Evolutionary conservation across 2,113 vertebrate species (phyloP), one percentile per base, ranked within the genome.

Genomic region (Antechinus flavipes): DNA sequence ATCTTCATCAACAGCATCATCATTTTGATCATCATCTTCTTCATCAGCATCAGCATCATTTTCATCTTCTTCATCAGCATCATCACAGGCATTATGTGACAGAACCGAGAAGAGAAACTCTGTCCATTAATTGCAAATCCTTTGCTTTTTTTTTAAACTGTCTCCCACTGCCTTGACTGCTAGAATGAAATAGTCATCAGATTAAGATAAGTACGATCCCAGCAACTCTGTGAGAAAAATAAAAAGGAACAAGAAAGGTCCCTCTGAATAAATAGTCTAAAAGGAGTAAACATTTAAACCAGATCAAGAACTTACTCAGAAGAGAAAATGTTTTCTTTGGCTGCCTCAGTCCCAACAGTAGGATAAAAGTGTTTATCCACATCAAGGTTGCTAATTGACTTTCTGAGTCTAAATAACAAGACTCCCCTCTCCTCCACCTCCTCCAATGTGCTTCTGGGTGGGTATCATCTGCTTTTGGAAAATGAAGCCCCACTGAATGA

Each of bases 221-320:
- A 84, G 68, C 68, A 84, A 23, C n/a, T 42, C 68, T 84, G 68
- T 42, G 68, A 84, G 68, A 84, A 42, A 84, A 84, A 42, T 7
- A 16, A 84, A 42, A 84, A 84, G 68, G 16, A 84, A 42, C n/a
- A 23, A 42, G n/a, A 19, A 76, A 84, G 7, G 68, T 42, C 16
- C 68, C n/a, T 84, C 30, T 19, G 35, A n/a, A 76, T 76, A 76
- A 76, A 76, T 76, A n/a, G 61, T n/a, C 19, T 42, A 84, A 84
- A 84, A 84, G 68, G 68, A 84, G n/a, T n/a, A 84, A 84, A 84
- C n/a, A 84, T 84, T 84, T 84, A 42, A 84, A 76, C 61, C 68
- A 84, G 68, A 84, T 84, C 68, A 84, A 84, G n/a, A 84, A 84
- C 16, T 84, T 84, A 42, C 23, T 84, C 16, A 42, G 68, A 84